phyloP scores from a whole-genome alignment of 2,888 invertebrate genomes.

The Boloria euphrosyne region DNA sequence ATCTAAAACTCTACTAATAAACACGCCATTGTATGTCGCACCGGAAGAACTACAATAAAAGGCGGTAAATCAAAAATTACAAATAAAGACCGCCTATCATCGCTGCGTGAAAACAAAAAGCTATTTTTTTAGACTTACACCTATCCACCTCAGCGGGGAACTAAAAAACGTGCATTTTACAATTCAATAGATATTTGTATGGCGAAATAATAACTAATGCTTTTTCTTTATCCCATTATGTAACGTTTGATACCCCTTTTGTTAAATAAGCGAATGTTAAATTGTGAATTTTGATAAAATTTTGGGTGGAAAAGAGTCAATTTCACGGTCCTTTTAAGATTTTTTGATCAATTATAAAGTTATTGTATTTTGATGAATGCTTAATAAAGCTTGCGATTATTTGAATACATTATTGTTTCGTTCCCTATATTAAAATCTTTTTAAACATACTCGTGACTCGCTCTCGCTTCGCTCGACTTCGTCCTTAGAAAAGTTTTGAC shows the following conservation, averaged over 20 bases:
- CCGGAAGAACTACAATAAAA: conserved; percentile 53
- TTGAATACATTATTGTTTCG: neutral
- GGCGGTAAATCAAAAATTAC: conserved; percentile 54
- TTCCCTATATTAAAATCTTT: neutral
- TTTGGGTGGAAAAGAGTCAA: conserved; percentile 38
- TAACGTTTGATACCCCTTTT: conserved; percentile 47
- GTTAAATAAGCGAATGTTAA: conserved; percentile 49
- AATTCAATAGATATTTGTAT: conserved; percentile 6
- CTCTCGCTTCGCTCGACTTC: too few relatives aligned
- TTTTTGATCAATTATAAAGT: conserved; percentile 7
- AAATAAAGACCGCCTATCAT: conserved; percentile 55
- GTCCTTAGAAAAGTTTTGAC: too few relatives aligned
- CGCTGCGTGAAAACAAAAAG: conserved; percentile 54
- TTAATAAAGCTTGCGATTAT: neutral
- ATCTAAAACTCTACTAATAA: neutral
- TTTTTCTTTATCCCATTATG: conserved; percentile 17
- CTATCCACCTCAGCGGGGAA: conserved; percentile 53
- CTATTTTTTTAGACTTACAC: conserved; percentile 46
- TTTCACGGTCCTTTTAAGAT: conserved; percentile 42
- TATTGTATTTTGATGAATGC: conserved; percentile 4
- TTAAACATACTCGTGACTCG: too few relatives aligned
- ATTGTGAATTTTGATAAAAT: conserved; percentile 34
- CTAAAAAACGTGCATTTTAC: neutral
- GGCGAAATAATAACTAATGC: conserved; percentile 9
- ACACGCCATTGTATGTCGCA: conserved; percentile 22